phyloP scores from a whole-genome alignment of 2,888 invertebrate species.

The Stegana nigrithorax region DNA sequence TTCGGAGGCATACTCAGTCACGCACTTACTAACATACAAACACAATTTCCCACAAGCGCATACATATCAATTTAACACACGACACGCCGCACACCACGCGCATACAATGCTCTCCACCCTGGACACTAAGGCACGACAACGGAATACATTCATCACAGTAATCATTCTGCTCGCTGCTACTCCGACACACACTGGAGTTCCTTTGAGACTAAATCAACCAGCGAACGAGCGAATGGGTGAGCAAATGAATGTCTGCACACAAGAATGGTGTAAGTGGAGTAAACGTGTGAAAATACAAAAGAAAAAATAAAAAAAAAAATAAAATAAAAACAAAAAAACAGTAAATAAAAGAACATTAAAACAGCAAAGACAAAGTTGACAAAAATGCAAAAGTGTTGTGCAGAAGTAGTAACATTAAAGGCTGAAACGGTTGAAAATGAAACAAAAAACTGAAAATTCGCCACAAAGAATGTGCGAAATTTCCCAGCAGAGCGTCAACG shows the following conservation, averaged over 20 bases:
- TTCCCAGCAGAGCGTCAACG: constrained; percentile 47
- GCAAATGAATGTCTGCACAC: too few relatives aligned
- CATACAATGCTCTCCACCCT: not conserved
- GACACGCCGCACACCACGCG: not conserved
- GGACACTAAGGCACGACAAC: not conserved
- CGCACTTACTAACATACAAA: not conserved
- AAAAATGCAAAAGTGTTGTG: constrained; percentile 35
- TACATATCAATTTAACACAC: not conserved
- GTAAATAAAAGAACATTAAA: not conserved
- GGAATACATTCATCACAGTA: constrained; percentile 12
- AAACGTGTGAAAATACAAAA: not conserved
- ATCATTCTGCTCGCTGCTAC: not conserved
- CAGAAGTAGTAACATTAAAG: constrained; percentile 29
- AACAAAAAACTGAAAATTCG: constrained; percentile 41
- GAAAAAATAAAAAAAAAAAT: not conserved
- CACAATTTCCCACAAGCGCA: not conserved
- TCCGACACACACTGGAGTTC: not conserved
- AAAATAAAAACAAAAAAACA: not conserved
- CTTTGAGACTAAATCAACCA: too few relatives aligned
- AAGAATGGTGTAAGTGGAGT: not conserved
- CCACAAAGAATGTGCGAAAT: constrained; percentile 59
- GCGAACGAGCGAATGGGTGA: too few relatives aligned
- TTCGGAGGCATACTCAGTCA: too few relatives aligned
- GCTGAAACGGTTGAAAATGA: constrained; percentile 11
- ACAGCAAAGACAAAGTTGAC: constrained; percentile 36